Conservation (phyloP, 2,797 vertebrate genomes). For the Schizopygopsis malacanthus region DNA sequence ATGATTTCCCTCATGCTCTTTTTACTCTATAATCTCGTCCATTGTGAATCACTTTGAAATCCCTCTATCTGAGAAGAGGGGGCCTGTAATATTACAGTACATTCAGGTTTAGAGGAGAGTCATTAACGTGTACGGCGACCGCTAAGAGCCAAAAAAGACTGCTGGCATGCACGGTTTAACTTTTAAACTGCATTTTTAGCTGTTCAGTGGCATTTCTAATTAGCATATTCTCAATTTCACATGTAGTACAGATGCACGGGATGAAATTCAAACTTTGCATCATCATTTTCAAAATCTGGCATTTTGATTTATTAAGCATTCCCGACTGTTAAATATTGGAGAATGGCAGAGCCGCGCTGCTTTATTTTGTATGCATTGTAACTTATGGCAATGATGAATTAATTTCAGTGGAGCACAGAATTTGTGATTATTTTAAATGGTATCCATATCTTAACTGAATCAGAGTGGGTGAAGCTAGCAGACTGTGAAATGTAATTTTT, state of each 20-base stretch:
- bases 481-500: slow-evolving; percentile 76
- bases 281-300: slow-evolving; percentile 74
- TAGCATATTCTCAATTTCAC: slow-evolving; percentile 31
- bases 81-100: slow-evolving; percentile 71
- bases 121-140: slow-evolving; percentile 80
- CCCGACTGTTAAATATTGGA: slow-evolving; percentile 84
- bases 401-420: slow-evolving; percentile 90
- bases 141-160: slow-evolving; percentile 76
- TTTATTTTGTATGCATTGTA: slow-evolving; percentile 85
- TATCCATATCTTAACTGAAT: slow-evolving; percentile 81
- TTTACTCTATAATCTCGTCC: slow-evolving; percentile 76
- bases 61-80: slow-evolving; percentile 74
- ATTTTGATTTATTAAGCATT: slow-evolving; percentile 97
- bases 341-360: slow-evolving; percentile 70
- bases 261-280: slow-evolving; percentile 48
- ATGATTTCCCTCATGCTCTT: slow-evolving; percentile 72
- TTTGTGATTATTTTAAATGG: slow-evolving; percentile 87
- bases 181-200: slow-evolving; percentile 58
- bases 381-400: slow-evolving; percentile 91
- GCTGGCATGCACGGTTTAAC: slow-evolving; percentile 67
- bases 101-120: slow-evolving; percentile 79
- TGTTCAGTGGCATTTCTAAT: slow-evolving; percentile 50
- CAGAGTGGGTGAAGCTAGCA: slow-evolving; percentile 73
- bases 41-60: slow-evolving; percentile 76
- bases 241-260: slow-evolving; percentile 14